Evolutionary conservation across 2,797 vertebrate genomes (phyloP).

Genomic region (Cyprinodon diabolis): DNA sequence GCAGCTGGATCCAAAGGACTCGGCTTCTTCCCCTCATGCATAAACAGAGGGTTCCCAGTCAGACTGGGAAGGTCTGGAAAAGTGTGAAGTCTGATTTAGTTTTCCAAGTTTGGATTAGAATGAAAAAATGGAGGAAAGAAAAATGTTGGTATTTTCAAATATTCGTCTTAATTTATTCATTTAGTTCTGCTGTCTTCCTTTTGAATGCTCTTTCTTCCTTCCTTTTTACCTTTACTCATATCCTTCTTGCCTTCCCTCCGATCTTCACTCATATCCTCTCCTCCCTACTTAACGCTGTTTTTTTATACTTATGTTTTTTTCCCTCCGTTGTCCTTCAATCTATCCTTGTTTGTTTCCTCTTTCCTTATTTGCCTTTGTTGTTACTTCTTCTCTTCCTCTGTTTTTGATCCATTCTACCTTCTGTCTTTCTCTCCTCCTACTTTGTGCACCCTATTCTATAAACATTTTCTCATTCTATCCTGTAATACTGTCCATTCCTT

Average conservation of each 20-base stretch:
- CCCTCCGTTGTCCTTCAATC: too few species aligned
- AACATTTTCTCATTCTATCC: not conserved
- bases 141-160: not conserved
- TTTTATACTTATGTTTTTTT: too few species aligned
- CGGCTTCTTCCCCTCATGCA: slow-evolving; percentile 3
- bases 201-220: not conserved
- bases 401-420: not conserved
- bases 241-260: not conserved
- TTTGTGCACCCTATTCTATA: not conserved
- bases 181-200: not conserved
- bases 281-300: too few species aligned
- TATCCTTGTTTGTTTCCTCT: too few species aligned
- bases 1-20: slow-evolving; percentile 45
- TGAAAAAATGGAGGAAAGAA: not conserved
- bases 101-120: not conserved
- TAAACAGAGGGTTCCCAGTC: not conserved
- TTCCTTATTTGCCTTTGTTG: not conserved
- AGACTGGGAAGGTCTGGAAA: not conserved
- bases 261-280: too few species aligned
- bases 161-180: not conserved
- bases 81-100: not conserved
- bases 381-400: not conserved
- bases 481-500: not conserved
- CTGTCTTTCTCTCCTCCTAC: not conserved
- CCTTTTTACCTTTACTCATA: not conserved